Base-by-base conservation (phyloP, 2,113 vertebrate species). In the Electrona antarctica region DNA sequence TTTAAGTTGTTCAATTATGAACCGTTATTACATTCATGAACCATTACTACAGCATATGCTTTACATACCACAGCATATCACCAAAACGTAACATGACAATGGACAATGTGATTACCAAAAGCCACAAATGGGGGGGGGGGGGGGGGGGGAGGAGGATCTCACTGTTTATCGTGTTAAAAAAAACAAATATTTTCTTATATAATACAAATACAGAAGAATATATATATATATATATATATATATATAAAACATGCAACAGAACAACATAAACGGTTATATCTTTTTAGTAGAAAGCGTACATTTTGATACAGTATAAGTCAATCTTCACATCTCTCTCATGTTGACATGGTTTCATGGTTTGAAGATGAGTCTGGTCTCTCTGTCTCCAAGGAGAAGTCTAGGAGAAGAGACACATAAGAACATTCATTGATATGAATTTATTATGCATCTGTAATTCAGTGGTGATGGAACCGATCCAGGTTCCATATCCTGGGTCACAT, bases 361-460 rank as follows among this genome's bases (percentile, higher is more conserved):
- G 10, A 94, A 73, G 64, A 93, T 85, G 1, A 94, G 54, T 46
- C 91, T 88, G 0, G 77, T 91, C 60, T 92, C 93, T 46, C 47
- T 77, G 69, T 95, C 93, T 69, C 94, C 94, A 6, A 93, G 89
- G 14, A 94, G 49, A 11, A 94, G 46, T 83, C 95, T 95, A 74
- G 1, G 76, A 66, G 33, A 60, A 58, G 14, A 76, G 7, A 45
- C 58, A 45, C 74, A 49, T 13, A 13, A 41, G 3, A 41, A 41
- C 33, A 41, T 41, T 1, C 33, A 41, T 21, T 21, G 21, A 21
- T 21, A 21, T 21, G 21, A 21, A 21, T 21, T 21, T 21, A 21
- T 21, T 21, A 21, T 21, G 21, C 21, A 21, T 21, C 21, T 21
- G 21, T 21, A 21, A 21, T 21, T 21, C 21, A 21, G 21, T 21